Base-by-base conservation (phyloP, 2,797 vertebrate species). In the Gadopsis marmoratus region DNA sequence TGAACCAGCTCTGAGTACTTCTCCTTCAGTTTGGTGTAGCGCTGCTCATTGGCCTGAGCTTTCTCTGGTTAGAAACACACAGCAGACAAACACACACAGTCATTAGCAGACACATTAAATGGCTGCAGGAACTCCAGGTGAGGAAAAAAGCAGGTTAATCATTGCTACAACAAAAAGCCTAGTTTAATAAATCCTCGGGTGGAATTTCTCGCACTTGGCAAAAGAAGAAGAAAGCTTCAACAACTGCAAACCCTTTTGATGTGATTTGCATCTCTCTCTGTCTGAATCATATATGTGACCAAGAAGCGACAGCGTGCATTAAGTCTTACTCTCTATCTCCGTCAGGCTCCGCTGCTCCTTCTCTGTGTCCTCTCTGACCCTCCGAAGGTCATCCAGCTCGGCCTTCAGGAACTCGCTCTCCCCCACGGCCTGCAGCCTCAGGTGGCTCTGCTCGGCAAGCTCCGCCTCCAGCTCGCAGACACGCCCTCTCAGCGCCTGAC, bases 1-100 rank as follows among this genome's bases (percentile, higher is more conserved):
- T 98, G 98, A 75, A 99, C 98, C 86, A 99, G 95, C 91, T 97
- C 97, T 0, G 96, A 97, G 94, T 99, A 98, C 78, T 99, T 99
- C 94, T 99, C 98, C 93, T 99, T 99, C 61, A 99, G 95, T 91
- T 99, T 99, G 88, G 96, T 97, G 92, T 99, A 99, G 70, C 98
- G 96, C 92, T 99, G 98, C 90, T 99, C 98, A 0, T 98, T 99
- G 81, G 98, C 97, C 86, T 98, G 97, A 1, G 98, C 97, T 80
- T 97, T 97, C 90, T 90, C 98, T 99, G 93, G 17, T 60, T 5
- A 61, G 8, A 67, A 35, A 73, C 48, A 72, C 17, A 82, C 12
- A 31, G 37, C 26, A 45, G 1, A 45, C 7, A 61, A 8, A 66
- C 10, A 63, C n/a, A 63, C 12, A 64, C 33, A 53, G 14, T 54